Evolutionary conservation across 2,888 invertebrate genomes (phyloP).

Genomic region (Xanthia togata): DNA sequence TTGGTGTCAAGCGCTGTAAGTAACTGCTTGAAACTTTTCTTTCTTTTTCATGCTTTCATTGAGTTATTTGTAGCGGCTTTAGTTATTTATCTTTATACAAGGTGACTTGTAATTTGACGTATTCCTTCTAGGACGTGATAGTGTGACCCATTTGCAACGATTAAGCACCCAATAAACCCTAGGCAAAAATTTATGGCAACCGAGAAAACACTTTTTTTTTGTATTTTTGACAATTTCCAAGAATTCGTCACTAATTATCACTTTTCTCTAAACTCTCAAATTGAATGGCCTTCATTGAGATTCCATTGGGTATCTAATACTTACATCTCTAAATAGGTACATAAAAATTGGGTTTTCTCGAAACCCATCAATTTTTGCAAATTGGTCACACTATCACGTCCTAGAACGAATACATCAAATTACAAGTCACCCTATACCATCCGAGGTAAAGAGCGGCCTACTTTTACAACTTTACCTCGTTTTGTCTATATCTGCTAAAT

Average conservation of each 20-base stretch:
- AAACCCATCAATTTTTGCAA: no score
- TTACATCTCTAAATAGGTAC: no score
- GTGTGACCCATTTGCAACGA: background rate
- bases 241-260: no score
- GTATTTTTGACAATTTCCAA: no score
- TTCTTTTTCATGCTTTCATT: conserved; percentile 2
- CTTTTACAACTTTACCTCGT: background rate
- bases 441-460: conserved; percentile 1
- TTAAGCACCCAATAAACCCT: background rate
- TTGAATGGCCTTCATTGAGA: no score
- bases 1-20: conserved; percentile 44
- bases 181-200: background rate
- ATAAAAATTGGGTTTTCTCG: no score
- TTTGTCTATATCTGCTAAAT: background rate
- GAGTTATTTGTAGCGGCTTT: background rate
- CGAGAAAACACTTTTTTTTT: no score
- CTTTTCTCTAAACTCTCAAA: no score
- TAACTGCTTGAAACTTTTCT: conserved; percentile 3
- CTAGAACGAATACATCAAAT: no score
- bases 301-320: no score
- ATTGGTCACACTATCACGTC: no score
- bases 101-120: background rate
- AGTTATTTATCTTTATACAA: background rate
- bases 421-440: no score
- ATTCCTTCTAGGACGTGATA: background rate